Evolutionary conservation across 2,797 vertebrate species (phyloP).

Genomic region (Graptemys geographica): DNA sequence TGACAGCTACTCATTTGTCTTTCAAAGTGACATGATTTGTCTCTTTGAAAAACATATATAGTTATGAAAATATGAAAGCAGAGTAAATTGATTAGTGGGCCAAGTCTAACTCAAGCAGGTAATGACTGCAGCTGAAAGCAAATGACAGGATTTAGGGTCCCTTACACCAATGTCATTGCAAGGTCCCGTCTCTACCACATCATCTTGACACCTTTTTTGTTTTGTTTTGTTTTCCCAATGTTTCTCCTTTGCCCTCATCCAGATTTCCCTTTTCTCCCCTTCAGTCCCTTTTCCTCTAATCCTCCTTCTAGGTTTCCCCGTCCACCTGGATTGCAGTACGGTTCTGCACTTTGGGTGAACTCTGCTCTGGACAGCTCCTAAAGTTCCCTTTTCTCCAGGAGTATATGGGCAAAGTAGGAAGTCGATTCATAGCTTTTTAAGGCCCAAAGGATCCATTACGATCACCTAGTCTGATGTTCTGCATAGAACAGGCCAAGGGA

Average conservation of each 20-base stretch:
- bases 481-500: not conserved
- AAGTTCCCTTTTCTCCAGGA: not conserved
- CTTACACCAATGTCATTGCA: not conserved
- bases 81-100: not conserved
- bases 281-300: not conserved
- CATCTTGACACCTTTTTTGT: not conserved
- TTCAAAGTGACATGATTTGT: not conserved
- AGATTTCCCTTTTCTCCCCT: not conserved
- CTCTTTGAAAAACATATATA: too few species aligned
- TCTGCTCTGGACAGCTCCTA: not conserved
- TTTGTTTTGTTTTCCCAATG: not conserved
- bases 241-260: not conserved
- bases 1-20: not conserved
- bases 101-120: not conserved
- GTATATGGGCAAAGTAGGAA: not conserved
- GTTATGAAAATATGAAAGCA: too few species aligned
- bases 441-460: not conserved
- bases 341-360: not conserved
- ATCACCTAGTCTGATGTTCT: not conserved
- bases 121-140: not conserved
- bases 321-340: not conserved
- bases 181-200: not conserved
- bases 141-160: not conserved
- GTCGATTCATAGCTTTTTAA: not conserved
- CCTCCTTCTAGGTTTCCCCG: fast-evolving